These are phyloP conservation scores for Drosophila quinaria DNA, from an alignment of 2,888 invertebrate genomes.

Conservation along the genomic window DNA sequence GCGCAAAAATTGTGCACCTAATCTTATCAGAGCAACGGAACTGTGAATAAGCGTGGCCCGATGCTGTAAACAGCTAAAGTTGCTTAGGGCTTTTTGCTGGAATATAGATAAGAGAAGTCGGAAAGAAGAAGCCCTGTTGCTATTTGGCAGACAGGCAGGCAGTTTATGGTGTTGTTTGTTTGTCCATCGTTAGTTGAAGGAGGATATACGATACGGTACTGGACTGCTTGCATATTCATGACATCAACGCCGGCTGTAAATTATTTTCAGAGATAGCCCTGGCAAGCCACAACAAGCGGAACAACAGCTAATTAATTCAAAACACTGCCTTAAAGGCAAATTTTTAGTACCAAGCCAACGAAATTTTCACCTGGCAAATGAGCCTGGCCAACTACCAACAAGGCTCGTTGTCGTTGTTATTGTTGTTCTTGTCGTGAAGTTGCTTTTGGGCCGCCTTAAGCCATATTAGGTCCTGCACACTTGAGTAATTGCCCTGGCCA, in stretches of 20 bases:
- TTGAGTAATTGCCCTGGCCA: constrained; percentile 73
- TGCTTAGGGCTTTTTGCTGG: neutral
- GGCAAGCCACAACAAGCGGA: constrained; percentile 61
- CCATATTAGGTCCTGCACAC: constrained; percentile 65
- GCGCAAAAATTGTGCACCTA: neutral
- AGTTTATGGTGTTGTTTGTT: constrained; percentile 73
- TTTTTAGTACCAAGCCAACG: constrained; percentile 62
- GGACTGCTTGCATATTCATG: constrained; percentile 71
- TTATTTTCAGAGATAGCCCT: constrained; percentile 68
- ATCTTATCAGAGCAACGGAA: constrained; percentile 65
- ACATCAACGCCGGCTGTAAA: constrained; percentile 71
- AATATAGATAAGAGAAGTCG: neutral
- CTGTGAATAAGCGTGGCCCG: constrained; percentile 25
- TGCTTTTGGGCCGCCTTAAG: constrained; percentile 57
- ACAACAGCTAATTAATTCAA: constrained; percentile 82
- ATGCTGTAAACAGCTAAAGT: constrained; percentile 41
- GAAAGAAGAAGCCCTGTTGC: constrained; percentile 22
- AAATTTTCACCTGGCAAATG: constrained; percentile 61
- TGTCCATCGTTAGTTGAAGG: too few relatives aligned
- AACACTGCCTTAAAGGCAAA: constrained; percentile 78
- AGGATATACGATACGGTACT: neutral
- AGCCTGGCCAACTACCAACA: neutral
- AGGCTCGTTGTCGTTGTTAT: neutral
- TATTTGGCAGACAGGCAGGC: constrained; percentile 39
- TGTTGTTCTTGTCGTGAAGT: constrained; percentile 5